These are phyloP conservation scores for Caenorhabditis uteleia DNA, from an alignment of 2,888 invertebrate genomes.

Conservation along the genomic window DNA sequence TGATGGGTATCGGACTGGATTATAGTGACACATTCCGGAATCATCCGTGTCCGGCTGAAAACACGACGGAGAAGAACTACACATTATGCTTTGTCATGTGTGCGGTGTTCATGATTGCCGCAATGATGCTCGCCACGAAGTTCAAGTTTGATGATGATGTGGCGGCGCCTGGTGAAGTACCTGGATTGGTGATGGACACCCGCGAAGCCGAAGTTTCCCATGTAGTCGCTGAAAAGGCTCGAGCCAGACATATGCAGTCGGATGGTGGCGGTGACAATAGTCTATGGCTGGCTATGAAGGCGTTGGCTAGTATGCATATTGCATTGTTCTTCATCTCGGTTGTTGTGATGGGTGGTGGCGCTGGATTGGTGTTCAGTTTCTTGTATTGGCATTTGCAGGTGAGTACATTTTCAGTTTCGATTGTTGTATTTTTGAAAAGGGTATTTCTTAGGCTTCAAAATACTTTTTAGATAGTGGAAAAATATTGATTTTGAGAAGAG, in stretches of 20 bases:
- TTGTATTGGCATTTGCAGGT: constrained; percentile 92
- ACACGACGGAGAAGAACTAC: constrained; percentile 87
- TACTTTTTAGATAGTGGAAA: too few species aligned
- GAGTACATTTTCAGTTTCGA: too few species aligned
- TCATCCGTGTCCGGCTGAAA: constrained; percentile 68
- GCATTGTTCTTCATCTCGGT: constrained; percentile 77
- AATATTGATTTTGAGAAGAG: not conserved
- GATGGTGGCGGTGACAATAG: constrained; percentile 39
- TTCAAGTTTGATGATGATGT: constrained; percentile 61
- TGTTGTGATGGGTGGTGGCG: constrained; percentile 99
- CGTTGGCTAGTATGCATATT: constrained; percentile 56
- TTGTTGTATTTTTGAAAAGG: not conserved
- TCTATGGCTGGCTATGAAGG: constrained; percentile 41
- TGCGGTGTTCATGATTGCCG: constrained; percentile 92
- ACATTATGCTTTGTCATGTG: constrained; percentile 98
- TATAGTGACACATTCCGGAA: constrained; percentile 90
- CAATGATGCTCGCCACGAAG: constrained; percentile 77
- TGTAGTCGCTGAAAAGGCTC: constrained; percentile 67
- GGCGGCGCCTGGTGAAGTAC: constrained; percentile 52
- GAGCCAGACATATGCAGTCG: constrained; percentile 43
- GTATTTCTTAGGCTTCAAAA: not conserved
- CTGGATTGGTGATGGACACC: constrained; percentile 67
- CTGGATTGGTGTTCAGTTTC: constrained; percentile 97
- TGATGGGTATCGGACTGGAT: constrained; percentile 93
- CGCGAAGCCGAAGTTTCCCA: constrained; percentile 65